phyloP scores from a whole-genome alignment of 2,797 vertebrate genomes.

The Acestrorhynchus altus region DNA sequence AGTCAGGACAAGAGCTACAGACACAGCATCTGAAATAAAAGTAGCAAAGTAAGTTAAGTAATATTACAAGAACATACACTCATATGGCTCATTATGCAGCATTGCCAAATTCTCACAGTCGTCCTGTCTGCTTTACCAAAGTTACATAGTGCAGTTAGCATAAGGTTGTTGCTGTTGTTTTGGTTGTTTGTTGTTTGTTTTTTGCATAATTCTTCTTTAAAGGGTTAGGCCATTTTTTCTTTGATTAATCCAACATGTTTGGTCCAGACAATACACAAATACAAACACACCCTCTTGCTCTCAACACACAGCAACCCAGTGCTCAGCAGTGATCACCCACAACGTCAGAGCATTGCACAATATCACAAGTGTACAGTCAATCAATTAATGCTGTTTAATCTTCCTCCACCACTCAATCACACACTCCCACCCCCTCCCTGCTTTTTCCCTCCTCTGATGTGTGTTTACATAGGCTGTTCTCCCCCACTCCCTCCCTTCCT shows the following conservation, averaged over 20 bases:
- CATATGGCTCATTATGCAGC: too few species aligned
- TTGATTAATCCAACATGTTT: background rate
- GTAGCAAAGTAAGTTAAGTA: too few species aligned
- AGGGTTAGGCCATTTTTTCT: too few species aligned
- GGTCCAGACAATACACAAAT: background rate
- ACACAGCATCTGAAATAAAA: too few species aligned
- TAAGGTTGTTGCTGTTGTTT: too few species aligned
- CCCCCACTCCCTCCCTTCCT: conserved; percentile 6
- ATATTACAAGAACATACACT: too few species aligned
- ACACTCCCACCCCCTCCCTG: background rate
- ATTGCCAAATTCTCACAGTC: too few species aligned
- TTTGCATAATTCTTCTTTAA: too few species aligned
- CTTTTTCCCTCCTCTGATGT: conserved; percentile 32
- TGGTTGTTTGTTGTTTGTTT: too few species aligned
- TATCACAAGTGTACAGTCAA: background rate
- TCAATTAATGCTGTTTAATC: conserved; percentile 45
- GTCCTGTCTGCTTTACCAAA: too few species aligned
- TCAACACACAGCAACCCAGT: background rate
- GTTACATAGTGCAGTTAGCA: too few species aligned
- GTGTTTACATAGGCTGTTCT: conserved; percentile 47
- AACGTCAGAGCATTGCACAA: background rate
- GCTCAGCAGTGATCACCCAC: conserved; percentile 11
- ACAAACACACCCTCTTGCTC: background rate
- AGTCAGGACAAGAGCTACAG: too few species aligned
- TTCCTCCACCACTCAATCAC: conserved; percentile 20